Evolutionary conservation across 2,888 invertebrate species (phyloP), one percentile per base, ranked within the genome.

Genomic region (Drosophila recens): DNA sequence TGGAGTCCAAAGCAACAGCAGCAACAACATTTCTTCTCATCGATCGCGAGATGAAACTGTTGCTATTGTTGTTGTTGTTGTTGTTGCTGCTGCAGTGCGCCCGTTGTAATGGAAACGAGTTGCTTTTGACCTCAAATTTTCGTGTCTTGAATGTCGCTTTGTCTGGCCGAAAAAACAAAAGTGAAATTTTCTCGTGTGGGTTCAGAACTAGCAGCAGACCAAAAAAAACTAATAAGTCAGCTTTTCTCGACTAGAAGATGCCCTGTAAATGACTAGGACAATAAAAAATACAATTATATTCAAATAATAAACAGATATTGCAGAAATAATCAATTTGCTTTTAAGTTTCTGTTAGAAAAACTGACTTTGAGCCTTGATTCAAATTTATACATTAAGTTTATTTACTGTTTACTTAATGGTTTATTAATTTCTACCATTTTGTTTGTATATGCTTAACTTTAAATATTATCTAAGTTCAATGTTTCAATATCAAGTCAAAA

Each of bases 141-240:
- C 64, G 72, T 82, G 63, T 72, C 85, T 87, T 64, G 83, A 86
- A 86, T 81, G 81, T 82, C 80, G 82, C 82, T 85, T 85, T 56
- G 54, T 53, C 63, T 69, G 62, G 61, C 53, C 38, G n/a, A 66
- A 85, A 79, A 89, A 89, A 84, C 86, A 85, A 85, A 85, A 85
- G 84, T 85, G 84, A 85, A 85, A 85, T 85, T 89, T 67, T 63
- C 48, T 45, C 63, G 68, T 84, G 87, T 78, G 87, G 74, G 88
- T 69, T 82, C 79, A 84, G 83, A 84, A 83, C 89, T 73, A 78
- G 73, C 82, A 66, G 58, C 72, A 63, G 15, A 27, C 4, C 11
- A 67, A 48, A 74, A 34, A 11, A 36, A 36, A 33, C 15, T 51
- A 48, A 61, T 52, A 53, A 71, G 23, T 10, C 6, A 11, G 15